phyloP scores from a whole-genome alignment of 2,888 invertebrate genomes.

The Synergus itoensis region DNA sequence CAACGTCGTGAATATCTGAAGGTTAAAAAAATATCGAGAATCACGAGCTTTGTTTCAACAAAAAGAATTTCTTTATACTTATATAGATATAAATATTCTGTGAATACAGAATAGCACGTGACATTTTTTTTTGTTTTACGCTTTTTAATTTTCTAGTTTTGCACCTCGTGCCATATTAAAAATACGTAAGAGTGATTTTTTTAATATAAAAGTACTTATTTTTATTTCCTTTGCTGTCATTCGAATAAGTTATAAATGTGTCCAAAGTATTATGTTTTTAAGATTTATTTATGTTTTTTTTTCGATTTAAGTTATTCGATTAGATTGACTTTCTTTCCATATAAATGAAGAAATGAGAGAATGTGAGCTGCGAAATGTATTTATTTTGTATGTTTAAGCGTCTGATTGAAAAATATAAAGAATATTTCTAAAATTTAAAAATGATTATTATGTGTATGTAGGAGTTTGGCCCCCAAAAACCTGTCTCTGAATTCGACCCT shows the following conservation, averaged over 20 bases:
- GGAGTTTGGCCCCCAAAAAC: no score
- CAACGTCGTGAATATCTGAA: slow-evolving; percentile 49
- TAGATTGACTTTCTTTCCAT: neutral
- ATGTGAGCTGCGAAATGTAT: neutral
- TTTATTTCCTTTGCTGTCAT: neutral
- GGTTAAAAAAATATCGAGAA: neutral
- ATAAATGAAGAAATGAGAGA: neutral
- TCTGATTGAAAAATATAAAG: neutral
- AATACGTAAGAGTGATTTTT: neutral
- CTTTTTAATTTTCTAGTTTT: neutral
- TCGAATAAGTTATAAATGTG: neutral
- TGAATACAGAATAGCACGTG: neutral
- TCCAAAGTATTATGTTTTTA: neutral
- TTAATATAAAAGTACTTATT: neutral
- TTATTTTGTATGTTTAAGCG: slow-evolving; percentile 17
- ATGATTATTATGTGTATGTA: no score
- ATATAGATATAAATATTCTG: no score
- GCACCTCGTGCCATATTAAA: neutral
- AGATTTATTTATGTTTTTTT: neutral
- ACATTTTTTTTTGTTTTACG: neutral
- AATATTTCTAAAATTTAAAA: neutral
- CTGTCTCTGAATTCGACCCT: no score
- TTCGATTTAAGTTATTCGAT: neutral
- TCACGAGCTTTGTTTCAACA: neutral
- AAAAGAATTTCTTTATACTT: neutral